These are phyloP conservation scores for Arenicola marina DNA, from an alignment of 2,888 invertebrate species.

Conservation along the genomic window DNA sequence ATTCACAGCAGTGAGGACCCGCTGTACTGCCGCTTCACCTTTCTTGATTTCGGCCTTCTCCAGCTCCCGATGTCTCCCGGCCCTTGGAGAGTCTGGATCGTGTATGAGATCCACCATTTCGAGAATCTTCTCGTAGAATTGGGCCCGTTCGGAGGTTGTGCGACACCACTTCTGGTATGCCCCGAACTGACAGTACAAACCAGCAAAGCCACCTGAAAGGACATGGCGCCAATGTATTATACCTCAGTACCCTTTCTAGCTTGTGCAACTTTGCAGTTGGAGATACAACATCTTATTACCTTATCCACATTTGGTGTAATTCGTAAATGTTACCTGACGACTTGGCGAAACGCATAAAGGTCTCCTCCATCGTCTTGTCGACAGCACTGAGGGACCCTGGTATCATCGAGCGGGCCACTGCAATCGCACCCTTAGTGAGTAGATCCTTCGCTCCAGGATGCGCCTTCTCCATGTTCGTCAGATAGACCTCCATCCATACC, in stretches of 20 bases:
- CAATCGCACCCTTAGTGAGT: conserved; percentile 2
- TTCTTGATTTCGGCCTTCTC: conserved; percentile 16
- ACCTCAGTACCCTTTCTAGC: no score
- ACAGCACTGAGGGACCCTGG: conserved; percentile 9
- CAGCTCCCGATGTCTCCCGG: conserved; percentile 11
- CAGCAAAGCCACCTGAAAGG: conserved; percentile 9
- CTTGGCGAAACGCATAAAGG: conserved; percentile 28
- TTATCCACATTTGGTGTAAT: no score
- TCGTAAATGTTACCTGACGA: conserved; percentile 9
- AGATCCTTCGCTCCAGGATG: conserved; percentile 3
- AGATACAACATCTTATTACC: no score
- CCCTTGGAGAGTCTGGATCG: conserved; percentile 13
- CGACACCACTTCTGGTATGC: conserved; percentile 17
- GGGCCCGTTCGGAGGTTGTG: conserved; percentile 13
- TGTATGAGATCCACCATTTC: conserved; percentile 8
- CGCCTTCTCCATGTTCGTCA: conserved; percentile 6
- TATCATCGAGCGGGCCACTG: conserved; percentile 6
- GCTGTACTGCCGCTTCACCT: conserved; percentile 18
- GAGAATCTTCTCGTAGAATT: conserved; percentile 9
- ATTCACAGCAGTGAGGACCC: conserved; percentile 13
- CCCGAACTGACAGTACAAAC: conserved; percentile 5
- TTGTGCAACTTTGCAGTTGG: no score
- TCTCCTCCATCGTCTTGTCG: conserved; percentile 27
- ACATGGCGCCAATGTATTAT: no score
- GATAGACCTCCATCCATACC: conserved; percentile 14